phyloP scores from a whole-genome alignment of 2,888 invertebrate genomes.

The Anarsia innoxiella region DNA sequence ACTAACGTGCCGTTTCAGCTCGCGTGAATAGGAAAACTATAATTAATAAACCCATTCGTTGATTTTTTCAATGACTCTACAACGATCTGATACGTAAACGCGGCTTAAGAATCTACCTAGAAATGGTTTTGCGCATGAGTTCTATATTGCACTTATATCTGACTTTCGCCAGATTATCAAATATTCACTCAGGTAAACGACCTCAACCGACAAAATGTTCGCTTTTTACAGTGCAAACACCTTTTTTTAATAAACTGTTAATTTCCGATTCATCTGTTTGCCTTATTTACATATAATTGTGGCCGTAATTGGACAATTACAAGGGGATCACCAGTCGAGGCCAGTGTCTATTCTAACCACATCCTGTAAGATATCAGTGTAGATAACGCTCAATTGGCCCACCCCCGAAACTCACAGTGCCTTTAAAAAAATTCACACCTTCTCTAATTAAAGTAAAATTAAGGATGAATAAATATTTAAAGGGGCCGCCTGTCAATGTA shows the following conservation, averaged over 20 bases:
- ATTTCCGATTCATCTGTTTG: constrained; percentile 7
- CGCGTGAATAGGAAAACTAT: constrained; percentile 41
- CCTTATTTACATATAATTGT: constrained; percentile 62
- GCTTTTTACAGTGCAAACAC: constrained; percentile 7
- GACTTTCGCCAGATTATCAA: constrained; percentile 20
- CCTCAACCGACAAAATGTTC: constrained; percentile 12
- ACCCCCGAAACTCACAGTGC: constrained; percentile 56
- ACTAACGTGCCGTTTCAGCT: constrained; percentile 27
- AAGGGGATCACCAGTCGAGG: constrained; percentile 44
- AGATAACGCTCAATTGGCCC: constrained; percentile 56
- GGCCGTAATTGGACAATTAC: constrained; percentile 71
- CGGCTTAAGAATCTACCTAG: constrained; percentile 17
- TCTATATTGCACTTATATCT: constrained; percentile 19
- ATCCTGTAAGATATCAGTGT: constrained; percentile 56
- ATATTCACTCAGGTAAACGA: constrained; percentile 19
- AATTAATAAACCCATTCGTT: constrained; percentile 42
- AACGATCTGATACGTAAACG: constrained; percentile 25
- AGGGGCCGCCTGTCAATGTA: constrained; percentile 38
- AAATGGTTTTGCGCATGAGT: constrained; percentile 18
- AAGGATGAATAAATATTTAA: constrained; percentile 59
- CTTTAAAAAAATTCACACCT: constrained; percentile 69
- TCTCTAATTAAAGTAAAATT: constrained; percentile 65
- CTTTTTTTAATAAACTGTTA: constrained; percentile 6
- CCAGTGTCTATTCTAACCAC: constrained; percentile 52
- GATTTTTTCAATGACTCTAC: constrained; percentile 27